Conservation (phyloP, 2,888 invertebrate genomes). For the Rhyacophila evoluta region DNA sequence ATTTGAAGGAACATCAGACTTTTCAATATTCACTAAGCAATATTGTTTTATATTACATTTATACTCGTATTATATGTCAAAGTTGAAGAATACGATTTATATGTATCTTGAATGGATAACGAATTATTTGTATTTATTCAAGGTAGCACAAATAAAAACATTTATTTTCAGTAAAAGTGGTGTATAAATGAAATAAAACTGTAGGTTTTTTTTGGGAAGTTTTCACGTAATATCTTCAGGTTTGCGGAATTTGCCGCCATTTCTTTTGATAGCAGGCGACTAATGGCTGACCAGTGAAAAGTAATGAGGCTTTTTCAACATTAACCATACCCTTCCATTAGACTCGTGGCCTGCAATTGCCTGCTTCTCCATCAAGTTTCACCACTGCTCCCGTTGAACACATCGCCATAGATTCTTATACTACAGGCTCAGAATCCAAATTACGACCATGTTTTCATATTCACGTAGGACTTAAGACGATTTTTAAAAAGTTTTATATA, state of each 20-base stretch:
- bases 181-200: too few species aligned
- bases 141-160: too few species aligned
- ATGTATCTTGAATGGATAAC: too few species aligned
- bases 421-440: not conserved
- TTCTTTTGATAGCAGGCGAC: conserved; percentile 7
- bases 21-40: too few species aligned
- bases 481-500: too few species aligned
- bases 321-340: conserved; percentile 20
- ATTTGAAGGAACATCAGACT: too few species aligned
- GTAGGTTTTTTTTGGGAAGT: not conserved
- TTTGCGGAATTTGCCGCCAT: not conserved
- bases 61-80: too few species aligned
- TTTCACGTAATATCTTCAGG: not conserved
- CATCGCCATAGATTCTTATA: conserved; percentile 2
- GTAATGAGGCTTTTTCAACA: conserved; percentile 8
- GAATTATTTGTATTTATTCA: too few species aligned
- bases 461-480: not conserved
- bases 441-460: not conserved
- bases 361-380: not conserved
- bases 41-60: too few species aligned
- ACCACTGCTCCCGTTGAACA: not conserved
- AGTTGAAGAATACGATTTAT: too few species aligned
- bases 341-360: not conserved
- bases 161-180: too few species aligned
- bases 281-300: conserved; percentile 11